phyloP scores from a whole-genome alignment of 2,797 vertebrate genomes.

The Pseudochromis fuscus region DNA sequence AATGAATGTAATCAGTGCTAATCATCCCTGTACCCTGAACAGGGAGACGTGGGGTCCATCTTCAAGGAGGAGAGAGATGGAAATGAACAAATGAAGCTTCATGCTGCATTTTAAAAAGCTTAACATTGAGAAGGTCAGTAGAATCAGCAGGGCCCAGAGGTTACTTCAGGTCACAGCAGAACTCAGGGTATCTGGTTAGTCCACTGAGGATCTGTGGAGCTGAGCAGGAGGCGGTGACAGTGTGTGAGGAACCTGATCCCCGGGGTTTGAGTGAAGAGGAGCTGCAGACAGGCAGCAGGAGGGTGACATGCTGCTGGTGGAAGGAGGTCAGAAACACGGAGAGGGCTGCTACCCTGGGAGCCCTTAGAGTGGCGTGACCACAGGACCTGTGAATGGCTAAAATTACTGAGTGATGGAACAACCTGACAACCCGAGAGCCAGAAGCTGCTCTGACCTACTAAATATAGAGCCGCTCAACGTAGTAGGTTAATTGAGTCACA shows the following conservation, averaged over 20 bases:
- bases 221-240: slow-evolving; percentile 3
- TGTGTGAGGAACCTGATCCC: neutral
- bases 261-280: neutral
- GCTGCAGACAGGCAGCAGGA: neutral
- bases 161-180: neutral
- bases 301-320: neutral
- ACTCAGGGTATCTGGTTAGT: neutral
- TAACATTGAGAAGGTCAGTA: neutral
- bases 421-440: no score
- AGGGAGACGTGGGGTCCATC: slow-evolving; percentile 3
- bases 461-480: slow-evolving; percentile 24
- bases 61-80: neutral
- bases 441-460: neutral
- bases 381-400: slow-evolving; percentile 21
- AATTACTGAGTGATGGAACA: slow-evolving; percentile 26
- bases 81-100: neutral
- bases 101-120: slow-evolving; percentile 7
- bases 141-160: slow-evolving; percentile 3
- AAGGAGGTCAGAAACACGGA: neutral
- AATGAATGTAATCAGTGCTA: slow-evolving; percentile 50
- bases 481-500: slow-evolving; percentile 42
- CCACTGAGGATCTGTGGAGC: neutral
- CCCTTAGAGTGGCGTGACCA: neutral
- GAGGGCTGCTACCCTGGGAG: slow-evolving; percentile 9
- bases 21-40: slow-evolving; percentile 12